Conservation (phyloP, 1,140 invertebrate species). For the Neodiprion lecontei region DNA sequence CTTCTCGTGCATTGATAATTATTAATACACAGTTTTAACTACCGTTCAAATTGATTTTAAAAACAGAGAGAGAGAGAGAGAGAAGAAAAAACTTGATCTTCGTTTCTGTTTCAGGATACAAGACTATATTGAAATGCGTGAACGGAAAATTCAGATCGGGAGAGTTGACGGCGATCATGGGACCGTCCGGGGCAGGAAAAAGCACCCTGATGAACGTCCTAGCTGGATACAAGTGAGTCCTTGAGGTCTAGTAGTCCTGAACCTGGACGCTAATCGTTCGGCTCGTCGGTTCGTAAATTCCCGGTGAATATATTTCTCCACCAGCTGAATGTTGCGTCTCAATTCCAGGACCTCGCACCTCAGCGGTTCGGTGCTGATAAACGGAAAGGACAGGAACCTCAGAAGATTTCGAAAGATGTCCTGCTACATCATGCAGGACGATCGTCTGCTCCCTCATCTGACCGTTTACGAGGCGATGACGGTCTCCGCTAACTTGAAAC, state of each 20-base stretch:
- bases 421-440: conserved; percentile 97
- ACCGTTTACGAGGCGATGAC: conserved; percentile 90
- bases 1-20: too few species aligned
- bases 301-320: too few species aligned
- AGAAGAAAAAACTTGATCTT: background rate
- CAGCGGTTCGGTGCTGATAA: conserved; percentile 80
- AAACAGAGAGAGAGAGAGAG: background rate
- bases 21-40: too few species aligned
- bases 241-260: background rate
- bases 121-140: conserved; percentile 84
- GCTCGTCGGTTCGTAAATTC: too few species aligned
- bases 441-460: conserved; percentile 86
- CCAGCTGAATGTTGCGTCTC: background rate
- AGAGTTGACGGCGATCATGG: conserved; percentile 91
- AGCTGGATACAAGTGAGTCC: conserved; percentile 86
- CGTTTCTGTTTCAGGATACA: conserved; percentile 64
- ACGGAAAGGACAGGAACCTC: conserved; percentile 85
- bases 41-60: too few species aligned
- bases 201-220: conserved; percentile 91
- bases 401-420: conserved; percentile 89
- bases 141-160: conserved; percentile 81
- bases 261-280: background rate
- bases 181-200: conserved; percentile 92
- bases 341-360: conserved; percentile 75
- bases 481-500: conserved; percentile 90